These are phyloP conservation scores for Antechinus stuartii DNA, from an alignment of 2,113 vertebrate species.

Conservation along the genomic window DNA sequence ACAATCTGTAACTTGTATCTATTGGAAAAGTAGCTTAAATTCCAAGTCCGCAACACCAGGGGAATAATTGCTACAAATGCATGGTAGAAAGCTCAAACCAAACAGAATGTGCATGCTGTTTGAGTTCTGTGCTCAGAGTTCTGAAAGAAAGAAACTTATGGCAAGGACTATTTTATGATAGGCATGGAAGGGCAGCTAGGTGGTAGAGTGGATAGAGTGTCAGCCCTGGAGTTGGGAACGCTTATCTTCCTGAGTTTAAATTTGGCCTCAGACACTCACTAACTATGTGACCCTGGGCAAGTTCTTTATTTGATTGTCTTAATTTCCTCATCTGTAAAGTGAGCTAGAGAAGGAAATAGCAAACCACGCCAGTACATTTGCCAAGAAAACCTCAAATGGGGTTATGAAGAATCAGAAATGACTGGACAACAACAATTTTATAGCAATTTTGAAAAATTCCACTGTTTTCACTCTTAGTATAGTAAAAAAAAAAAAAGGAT, in stretches of 20 bases:
- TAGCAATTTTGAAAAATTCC: conserved; percentile 16
- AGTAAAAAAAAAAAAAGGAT: background rate
- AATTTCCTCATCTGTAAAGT: background rate
- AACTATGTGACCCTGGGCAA: background rate
- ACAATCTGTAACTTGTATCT: conserved; percentile 30
- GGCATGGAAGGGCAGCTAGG: background rate
- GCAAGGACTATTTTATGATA: conserved; percentile 1
- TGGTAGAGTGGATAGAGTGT: background rate
- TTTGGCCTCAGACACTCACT: background rate
- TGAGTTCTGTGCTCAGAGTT: background rate
- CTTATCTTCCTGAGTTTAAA: background rate
- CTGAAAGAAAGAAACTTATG: conserved; percentile 10
- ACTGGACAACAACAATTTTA: background rate
- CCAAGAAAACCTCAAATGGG: background rate
- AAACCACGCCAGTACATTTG: background rate
- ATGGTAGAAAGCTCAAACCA: background rate
- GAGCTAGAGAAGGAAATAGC: background rate
- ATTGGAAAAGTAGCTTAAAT: conserved; percentile 11
- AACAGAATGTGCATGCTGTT: background rate
- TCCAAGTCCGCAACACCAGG: background rate
- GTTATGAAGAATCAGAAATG: background rate
- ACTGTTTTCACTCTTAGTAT: background rate
- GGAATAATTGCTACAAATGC: background rate
- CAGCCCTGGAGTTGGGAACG: background rate
- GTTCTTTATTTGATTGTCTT: background rate